phyloP scores from a whole-genome alignment of 2,888 invertebrate genomes.

The Barypeithes pellucidus region DNA sequence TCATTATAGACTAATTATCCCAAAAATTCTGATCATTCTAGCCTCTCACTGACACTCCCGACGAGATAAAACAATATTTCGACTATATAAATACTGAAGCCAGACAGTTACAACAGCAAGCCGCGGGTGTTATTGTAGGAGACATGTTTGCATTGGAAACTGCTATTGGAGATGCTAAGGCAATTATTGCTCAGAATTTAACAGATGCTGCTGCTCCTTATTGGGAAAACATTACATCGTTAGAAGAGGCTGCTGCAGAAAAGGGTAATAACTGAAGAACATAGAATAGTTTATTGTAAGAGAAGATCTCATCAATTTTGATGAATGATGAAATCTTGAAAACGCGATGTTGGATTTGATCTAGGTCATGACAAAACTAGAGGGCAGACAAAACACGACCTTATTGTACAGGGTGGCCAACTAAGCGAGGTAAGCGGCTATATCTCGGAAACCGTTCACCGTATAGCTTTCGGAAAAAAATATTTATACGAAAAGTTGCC shows the following conservation, averaged over 20 bases:
- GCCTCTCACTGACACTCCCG: neutral
- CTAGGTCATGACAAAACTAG: too few species aligned
- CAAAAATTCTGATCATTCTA: neutral
- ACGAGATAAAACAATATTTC: neutral
- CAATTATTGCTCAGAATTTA: neutral
- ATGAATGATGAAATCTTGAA: too few species aligned
- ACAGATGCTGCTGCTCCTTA: neutral
- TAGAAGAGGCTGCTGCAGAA: neutral
- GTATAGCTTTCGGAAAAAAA: too few species aligned
- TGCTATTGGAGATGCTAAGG: neutral
- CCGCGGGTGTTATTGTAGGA: neutral
- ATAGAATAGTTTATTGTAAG: too few species aligned
- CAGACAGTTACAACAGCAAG: neutral
- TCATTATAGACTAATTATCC: too few species aligned
- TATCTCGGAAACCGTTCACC: too few species aligned
- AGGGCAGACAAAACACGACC: too few species aligned
- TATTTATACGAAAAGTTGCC: too few species aligned
- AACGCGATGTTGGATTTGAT: too few species aligned
- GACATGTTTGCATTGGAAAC: neutral
- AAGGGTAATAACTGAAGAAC: constrained; percentile 4
- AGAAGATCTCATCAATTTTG: too few species aligned
- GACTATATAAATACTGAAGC: neutral
- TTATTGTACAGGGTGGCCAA: too few species aligned
- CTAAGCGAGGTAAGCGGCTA: too few species aligned
- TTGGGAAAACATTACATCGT: neutral